Base-by-base conservation (phyloP, 1,140 invertebrate genomes). In the Caligus rogercresseyi region DNA sequence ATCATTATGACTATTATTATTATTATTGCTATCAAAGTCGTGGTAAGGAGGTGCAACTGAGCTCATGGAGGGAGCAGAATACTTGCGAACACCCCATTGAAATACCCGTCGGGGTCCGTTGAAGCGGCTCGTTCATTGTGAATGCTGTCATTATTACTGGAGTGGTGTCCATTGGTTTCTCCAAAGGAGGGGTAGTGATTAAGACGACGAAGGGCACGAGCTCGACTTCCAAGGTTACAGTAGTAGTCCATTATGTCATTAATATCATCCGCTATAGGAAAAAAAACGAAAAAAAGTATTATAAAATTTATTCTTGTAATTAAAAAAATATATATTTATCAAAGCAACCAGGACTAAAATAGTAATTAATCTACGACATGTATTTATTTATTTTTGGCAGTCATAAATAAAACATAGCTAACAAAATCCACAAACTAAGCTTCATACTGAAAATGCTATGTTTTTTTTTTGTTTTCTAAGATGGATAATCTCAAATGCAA, bases 201-300 rank as follows among this genome's bases (percentile, higher is more conserved):
- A 18, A 43, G n/a, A 11, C 31, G 31, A 11, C 31, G 31, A 14
- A 60, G 24, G 24, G 57, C 57, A 14, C 57, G 23, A 26, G 16
- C 16, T 3, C 25, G 23, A n/a, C 20, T 60, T 16, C 23, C 23
- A 15, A 60, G 26, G 18, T 19, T 19, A 26, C 24, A 18, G 23
- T 60, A 60, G 24, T 24, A 60, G 23, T 60, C 57, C 26, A 20
- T 25, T 11, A 60, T 26, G n/a, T 60, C 57, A 60, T 60, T 60
- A 16, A 60, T 60, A 43, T 60, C 26, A 18, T 43, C 31, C 7
- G 7, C 31, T 43, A 43, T 43, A 43, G n/a, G 31, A 43, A 43
- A 43, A 43, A n/a, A n/a, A n/a, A n/a, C n/a, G n/a, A n/a, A n/a
- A n/a, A n/a, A n/a, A n/a, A n/a, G n/a, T n/a, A n/a, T n/a, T n/a